Conservation (phyloP, 1,140 invertebrate species). For the Zaprionus capensis region DNA sequence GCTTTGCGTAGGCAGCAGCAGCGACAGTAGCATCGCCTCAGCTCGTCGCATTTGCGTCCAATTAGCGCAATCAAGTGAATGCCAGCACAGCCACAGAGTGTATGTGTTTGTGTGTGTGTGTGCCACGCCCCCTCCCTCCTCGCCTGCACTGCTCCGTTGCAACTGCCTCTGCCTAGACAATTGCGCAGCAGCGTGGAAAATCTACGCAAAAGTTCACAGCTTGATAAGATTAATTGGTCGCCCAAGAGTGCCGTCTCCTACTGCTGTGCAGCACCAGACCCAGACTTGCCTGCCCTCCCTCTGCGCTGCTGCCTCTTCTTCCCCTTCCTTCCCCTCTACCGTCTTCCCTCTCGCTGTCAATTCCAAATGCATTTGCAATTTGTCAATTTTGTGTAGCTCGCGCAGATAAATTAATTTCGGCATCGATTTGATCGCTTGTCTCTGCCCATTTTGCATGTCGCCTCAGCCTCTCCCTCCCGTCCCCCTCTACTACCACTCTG, state of each 20-base stretch:
- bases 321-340: constrained; percentile 10
- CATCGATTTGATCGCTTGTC: constrained; percentile 84
- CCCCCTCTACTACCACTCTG: neutral
- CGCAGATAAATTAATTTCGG: constrained; percentile 83
- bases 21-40: neutral
- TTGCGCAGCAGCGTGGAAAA: constrained; percentile 44
- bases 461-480: neutral
- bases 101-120: neutral
- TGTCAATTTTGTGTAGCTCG: constrained; percentile 77
- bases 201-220: constrained; percentile 70
- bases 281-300: neutral
- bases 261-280: neutral
- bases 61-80: constrained; percentile 74
- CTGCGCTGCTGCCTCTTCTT: neutral
- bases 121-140: neutral
- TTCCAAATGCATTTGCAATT: constrained; percentile 80
- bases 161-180: constrained; percentile 17
- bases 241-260: constrained; percentile 7
- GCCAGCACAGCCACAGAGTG: constrained; percentile 14
- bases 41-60: constrained; percentile 43
- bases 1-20: constrained; percentile 13
- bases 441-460: constrained; percentile 62
- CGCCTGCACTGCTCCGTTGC: neutral
- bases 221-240: constrained; percentile 71
- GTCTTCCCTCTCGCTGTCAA: constrained; percentile 42